Conservation (phyloP, 2,797 vertebrate genomes). For the Manis crassicaudata region DNA sequence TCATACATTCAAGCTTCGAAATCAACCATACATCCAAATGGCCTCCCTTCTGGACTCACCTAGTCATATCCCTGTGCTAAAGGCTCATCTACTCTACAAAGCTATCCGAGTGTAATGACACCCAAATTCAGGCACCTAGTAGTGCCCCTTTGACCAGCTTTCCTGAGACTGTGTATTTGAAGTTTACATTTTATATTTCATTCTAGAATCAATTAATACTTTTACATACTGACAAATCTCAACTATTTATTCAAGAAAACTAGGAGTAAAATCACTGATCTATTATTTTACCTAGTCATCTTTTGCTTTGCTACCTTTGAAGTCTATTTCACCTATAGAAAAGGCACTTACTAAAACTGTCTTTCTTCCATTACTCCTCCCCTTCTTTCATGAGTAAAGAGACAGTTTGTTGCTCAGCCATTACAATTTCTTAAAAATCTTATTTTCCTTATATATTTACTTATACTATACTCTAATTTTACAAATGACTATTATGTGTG, state of each 20-base stretch:
- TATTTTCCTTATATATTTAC: neutral
- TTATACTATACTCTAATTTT: neutral
- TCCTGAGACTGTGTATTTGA: neutral
- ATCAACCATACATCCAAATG: neutral
- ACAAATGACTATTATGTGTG: neutral
- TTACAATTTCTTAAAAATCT: neutral
- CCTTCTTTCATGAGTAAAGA: neutral
- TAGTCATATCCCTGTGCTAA: neutral
- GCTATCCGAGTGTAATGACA: neutral
- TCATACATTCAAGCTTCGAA: neutral
- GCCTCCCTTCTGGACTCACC: neutral
- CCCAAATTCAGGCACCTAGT: neutral
- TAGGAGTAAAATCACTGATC: neutral
- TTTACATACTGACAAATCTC: neutral
- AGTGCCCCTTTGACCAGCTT: neutral
- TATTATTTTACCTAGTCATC: neutral
- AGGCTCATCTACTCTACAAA: neutral
- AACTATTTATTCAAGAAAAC: neutral
- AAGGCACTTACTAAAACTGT: neutral
- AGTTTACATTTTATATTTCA: slow-evolving; percentile 10
- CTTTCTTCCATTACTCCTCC: neutral
- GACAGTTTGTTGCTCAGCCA: neutral
- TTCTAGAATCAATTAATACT: neutral
- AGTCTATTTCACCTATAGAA: neutral
- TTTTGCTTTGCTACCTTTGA: neutral